Conservation (phyloP, 2,797 vertebrate species). For the Sebastes kiyomatsui region DNA sequence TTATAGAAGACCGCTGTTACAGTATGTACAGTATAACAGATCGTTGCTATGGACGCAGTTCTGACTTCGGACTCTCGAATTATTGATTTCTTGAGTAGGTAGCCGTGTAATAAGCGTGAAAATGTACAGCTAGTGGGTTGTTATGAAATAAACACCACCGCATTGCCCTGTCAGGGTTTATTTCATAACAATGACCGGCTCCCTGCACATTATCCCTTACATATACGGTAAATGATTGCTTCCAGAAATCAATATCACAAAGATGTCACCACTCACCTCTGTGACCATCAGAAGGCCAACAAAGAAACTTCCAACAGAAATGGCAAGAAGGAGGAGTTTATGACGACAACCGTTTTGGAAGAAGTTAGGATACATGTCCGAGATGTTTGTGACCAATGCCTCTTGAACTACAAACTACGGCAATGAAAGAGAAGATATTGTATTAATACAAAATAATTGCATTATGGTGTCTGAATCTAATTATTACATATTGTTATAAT, state of each 20-base stretch:
- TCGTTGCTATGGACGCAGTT: background rate
- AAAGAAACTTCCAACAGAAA: conserved; percentile 85
- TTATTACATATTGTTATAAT: background rate
- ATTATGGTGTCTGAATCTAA: background rate
- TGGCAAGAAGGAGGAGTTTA: conserved; percentile 89
- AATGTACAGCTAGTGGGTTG: background rate
- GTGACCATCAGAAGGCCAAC: conserved; percentile 91
- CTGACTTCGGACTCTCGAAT: background rate
- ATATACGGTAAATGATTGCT: background rate
- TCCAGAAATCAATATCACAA: background rate
- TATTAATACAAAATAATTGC: background rate
- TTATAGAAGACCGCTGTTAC: background rate
- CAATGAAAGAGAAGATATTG: conserved; percentile 3
- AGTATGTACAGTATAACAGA: background rate
- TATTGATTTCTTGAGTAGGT: background rate
- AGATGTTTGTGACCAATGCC: conserved; percentile 90
- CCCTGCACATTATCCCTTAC: background rate
- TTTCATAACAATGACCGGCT: background rate
- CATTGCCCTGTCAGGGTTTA: background rate
- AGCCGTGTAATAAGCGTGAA: background rate
- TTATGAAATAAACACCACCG: background rate
- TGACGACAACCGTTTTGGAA: conserved; percentile 85
- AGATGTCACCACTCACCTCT: conserved; percentile 82
- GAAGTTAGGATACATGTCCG: conserved; percentile 90
- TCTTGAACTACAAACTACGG: conserved; percentile 92